Base-by-base conservation (phyloP, 1,140 invertebrate species). In the Bombus soroeensis region DNA sequence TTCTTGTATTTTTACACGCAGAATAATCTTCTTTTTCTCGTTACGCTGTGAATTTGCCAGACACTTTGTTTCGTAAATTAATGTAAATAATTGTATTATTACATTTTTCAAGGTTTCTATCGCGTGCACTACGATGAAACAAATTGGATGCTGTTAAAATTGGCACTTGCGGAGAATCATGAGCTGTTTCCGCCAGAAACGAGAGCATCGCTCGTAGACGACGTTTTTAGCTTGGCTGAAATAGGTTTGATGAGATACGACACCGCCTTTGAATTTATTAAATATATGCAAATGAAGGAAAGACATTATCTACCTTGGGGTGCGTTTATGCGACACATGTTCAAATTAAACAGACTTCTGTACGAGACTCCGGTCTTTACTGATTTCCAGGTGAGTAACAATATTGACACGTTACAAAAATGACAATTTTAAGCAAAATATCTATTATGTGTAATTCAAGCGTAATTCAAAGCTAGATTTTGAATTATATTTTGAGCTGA, bases 51-150 rank as follows among this genome's bases (percentile, higher is more conserved):
- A 53, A 53, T 22, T 53, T 22, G 5, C 5, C 47, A 8, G 59
- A 28, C 28, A n/a, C 3, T 13, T 62, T 13, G 3, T 10, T n/a
- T 37, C 25, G 9, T 13, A 25, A 25, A 53, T 3, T 43, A 34
- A n/a, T 64, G 13, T 5, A 34, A 25, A 43, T n/a, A n/a, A 64
- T 62, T 62, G 28, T 62, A 10, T 39, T 43, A 12, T 43, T 64
- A 90, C 78, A 73, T 75, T 68, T 70, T 91, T 91, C 25, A 89
- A 96, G 96, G 96, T 37, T 97, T 96, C 88, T 97, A 96, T 88
- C 93, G 96, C 64, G 96, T 97, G 3, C 97, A 97, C 92, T 97
- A 97, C 91, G 96, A 97, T 81, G 72, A 89, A 28, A 90, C 94
- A 43, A 97, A 97, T 92, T 97, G 97, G 97, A 91, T 95, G 43